Percentiles rank a stretch among this genome's conserved stretches.
phyloP scores from a whole-genome alignment of 2,888 invertebrate genomes.

The Hydraecia micacea region DNA sequence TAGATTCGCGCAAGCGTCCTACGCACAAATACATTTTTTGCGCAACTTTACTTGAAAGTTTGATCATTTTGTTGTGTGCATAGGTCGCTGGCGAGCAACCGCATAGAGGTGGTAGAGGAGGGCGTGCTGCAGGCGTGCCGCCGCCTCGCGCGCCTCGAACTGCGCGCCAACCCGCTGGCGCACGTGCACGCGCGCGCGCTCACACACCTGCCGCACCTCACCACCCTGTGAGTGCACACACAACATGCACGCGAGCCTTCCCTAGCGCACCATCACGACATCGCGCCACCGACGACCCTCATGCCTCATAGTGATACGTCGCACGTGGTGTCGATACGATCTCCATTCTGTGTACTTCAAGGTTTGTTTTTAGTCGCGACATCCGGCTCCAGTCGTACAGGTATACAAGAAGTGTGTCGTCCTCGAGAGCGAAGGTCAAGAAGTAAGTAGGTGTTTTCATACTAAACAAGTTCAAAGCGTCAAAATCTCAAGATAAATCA shows the following conservation, averaged over 20 bases:
- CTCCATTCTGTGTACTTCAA: neutral
- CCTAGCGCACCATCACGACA: too few species aligned
- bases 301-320: neutral
- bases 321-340: neutral
- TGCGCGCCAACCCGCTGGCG: conserved; percentile 95
- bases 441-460: neutral
- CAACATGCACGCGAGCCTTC: neutral
- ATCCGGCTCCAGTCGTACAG: neutral
- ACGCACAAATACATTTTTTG: neutral
- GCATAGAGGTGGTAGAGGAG: conserved; percentile 94
- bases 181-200: conserved; percentile 93
- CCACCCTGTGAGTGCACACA: conserved; percentile 80
- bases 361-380: conserved; percentile 27
- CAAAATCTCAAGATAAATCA: conserved; percentile 7
- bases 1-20: neutral
- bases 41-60: neutral
- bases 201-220: conserved; percentile 92
- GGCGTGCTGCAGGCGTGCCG: conserved; percentile 92
- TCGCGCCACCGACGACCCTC: neutral
- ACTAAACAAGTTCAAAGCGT: conserved; percentile 1
- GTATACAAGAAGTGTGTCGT: neutral
- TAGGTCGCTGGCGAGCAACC: conserved; percentile 96
- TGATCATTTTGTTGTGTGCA: conserved; percentile 54
- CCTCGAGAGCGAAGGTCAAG: neutral
- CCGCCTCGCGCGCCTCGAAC: conserved; percentile 93